Evolutionary conservation across 2,797 vertebrate genomes (phyloP).

Genomic region (Spheniscus humboldti): DNA sequence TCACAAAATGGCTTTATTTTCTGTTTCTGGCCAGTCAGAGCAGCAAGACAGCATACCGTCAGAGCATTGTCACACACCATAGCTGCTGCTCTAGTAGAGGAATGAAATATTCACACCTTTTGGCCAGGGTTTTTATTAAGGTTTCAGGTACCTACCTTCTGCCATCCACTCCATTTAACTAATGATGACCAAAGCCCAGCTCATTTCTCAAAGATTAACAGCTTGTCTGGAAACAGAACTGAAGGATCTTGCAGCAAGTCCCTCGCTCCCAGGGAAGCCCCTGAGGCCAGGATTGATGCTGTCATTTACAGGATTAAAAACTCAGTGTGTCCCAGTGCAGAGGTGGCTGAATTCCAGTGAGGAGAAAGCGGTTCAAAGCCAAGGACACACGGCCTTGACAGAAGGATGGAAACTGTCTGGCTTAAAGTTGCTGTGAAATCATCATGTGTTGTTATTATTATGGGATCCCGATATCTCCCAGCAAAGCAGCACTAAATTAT

Average conservation of each 20-base stretch:
- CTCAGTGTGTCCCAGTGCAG: neutral
- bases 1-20: neutral
- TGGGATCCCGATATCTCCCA: neutral
- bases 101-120: neutral
- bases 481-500: neutral
- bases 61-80: neutral
- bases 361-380: neutral
- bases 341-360: conserved; percentile 1
- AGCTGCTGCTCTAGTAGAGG: neutral
- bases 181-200: neutral
- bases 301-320: conserved; percentile 22
- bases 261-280: neutral
- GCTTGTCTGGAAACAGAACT: neutral
- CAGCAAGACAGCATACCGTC: neutral
- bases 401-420: neutral
- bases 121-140: neutral
- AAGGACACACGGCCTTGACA: conserved; percentile 11
- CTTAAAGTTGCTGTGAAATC: neutral
- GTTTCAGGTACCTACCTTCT: neutral
- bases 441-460: neutral
- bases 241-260: neutral
- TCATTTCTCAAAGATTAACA: neutral
- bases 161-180: conserved; percentile 28
- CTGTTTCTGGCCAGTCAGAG: neutral
- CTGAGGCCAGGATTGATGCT: neutral